A percentile compares a stretch with the other conserved stretches of the same genome.
phyloP scores from a whole-genome alignment of 2,113 vertebrate species.

The Ammospiza caudacuta region DNA sequence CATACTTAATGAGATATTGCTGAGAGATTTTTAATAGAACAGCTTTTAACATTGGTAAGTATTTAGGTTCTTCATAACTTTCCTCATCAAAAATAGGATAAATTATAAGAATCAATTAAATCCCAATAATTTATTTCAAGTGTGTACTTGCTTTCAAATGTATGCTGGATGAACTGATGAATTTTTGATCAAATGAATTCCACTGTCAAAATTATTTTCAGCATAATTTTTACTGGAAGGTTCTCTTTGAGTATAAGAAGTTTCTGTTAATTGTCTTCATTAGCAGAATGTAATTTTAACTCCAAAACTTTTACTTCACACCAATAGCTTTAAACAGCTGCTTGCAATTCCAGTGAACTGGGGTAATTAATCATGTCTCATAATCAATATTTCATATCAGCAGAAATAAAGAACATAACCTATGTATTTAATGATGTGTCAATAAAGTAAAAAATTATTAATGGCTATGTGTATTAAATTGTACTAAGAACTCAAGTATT shows the following conservation, averaged over 20 bases:
- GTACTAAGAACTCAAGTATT: background rate
- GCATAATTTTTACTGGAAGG: background rate
- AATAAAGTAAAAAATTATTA: background rate
- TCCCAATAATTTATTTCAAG: background rate
- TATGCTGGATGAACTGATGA: background rate
- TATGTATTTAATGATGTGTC: background rate
- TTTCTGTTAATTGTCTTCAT: background rate
- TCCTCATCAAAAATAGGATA: background rate
- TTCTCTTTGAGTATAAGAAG: background rate
- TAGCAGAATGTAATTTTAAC: background rate
- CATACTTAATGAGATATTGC: background rate
- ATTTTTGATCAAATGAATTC: slow-evolving; percentile 5
- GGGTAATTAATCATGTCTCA: background rate
- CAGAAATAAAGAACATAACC: background rate
- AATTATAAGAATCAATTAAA: background rate
- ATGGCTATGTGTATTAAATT: background rate
- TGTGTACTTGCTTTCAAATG: background rate
- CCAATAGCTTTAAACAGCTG: background rate
- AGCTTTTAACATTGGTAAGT: background rate
- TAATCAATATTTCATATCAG: background rate
- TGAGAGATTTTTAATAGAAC: background rate
- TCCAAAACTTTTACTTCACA: background rate
- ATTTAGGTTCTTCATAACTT: background rate
- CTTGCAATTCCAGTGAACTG: background rate
- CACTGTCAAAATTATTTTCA: background rate